phyloP scores from a whole-genome alignment of 1,140 invertebrate genomes.

The Spodoptera litura region DNA sequence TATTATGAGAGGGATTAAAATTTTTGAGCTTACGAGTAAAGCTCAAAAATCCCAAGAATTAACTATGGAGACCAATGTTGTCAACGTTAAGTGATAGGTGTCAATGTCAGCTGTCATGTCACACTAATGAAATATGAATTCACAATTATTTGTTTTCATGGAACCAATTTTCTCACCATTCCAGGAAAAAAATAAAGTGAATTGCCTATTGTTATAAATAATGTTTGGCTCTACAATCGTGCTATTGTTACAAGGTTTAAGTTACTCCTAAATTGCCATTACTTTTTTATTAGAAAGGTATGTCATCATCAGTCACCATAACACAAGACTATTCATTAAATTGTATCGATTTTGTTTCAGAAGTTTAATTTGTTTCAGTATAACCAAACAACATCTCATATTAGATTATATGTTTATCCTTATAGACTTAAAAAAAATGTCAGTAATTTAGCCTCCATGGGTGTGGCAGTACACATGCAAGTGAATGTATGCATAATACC shows the following conservation, averaged over 20 bases:
- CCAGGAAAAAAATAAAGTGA: background rate
- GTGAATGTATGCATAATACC: no score
- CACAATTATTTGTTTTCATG: conserved; percentile 1
- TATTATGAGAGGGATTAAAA: no score
- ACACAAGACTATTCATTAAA: background rate
- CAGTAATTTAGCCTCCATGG: background rate
- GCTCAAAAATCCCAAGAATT: no score
- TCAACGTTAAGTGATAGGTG: background rate
- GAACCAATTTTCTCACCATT: background rate
- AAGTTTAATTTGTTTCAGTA: background rate
- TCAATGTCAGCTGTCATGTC: background rate
- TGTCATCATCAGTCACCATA: conserved; percentile 5
- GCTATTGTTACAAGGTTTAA: background rate
- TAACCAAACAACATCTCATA: background rate
- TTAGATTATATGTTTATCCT: background rate
- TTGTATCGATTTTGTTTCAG: conserved; percentile 3
- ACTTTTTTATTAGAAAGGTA: conserved; percentile 8
- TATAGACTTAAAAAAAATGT: background rate
- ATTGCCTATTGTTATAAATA: background rate
- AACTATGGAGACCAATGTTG: no score
- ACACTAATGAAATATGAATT: no score
- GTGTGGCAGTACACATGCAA: conserved; percentile 11
- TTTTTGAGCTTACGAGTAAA: no score
- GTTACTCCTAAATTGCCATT: background rate
- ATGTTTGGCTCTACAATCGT: background rate